Conservation (phyloP, 2,113 vertebrate genomes). For the Isichthys henryi region DNA sequence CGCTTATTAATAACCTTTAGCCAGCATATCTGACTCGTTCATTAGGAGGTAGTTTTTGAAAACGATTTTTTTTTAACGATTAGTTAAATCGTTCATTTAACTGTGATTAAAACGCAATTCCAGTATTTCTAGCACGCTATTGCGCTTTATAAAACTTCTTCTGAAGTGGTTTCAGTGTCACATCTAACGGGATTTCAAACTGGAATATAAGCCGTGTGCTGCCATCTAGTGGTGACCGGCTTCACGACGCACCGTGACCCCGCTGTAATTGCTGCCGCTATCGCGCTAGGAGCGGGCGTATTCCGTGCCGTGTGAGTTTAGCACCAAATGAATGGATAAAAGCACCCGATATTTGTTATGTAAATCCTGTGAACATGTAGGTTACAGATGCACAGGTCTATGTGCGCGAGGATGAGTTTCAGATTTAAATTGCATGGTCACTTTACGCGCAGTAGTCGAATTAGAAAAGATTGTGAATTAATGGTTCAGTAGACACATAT, state of each 20-base stretch:
- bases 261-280: background rate
- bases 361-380: background rate
- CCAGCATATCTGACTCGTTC: background rate
- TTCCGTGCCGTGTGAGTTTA: background rate
- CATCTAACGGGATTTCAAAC: background rate
- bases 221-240: conserved; percentile 54
- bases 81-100: background rate
- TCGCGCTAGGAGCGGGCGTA: background rate
- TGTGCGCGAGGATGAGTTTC: background rate
- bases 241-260: background rate
- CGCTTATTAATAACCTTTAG: background rate
- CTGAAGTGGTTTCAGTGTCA: background rate
- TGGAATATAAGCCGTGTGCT: conserved; percentile 44
- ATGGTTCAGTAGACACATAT: background rate
- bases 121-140: background rate
- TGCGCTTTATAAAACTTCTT: background rate
- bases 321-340: background rate
- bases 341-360: background rate
- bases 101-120: background rate
- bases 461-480: background rate
- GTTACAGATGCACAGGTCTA: background rate
- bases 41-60: background rate
- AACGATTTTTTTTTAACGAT: too few species aligned
- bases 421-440: background rate
- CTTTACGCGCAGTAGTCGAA: background rate